Evolutionary conservation across 2,113 vertebrate genomes (phyloP).

Genomic region (Centrocercus urophasianus): DNA sequence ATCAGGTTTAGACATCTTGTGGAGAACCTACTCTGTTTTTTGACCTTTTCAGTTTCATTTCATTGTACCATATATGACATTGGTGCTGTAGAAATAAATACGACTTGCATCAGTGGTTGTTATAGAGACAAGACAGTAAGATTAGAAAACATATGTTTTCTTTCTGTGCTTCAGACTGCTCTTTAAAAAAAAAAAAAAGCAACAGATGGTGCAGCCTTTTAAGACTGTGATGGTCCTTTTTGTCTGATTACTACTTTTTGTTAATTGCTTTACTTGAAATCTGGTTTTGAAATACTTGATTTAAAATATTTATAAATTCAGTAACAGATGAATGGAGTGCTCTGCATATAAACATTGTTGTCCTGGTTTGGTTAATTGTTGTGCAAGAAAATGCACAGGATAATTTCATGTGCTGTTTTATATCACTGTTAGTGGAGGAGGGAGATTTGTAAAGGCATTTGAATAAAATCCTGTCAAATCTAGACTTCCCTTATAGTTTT

Average conservation of each 20-base stretch:
- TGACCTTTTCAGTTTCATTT: slow-evolving; percentile 77
- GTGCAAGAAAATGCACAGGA: not conserved
- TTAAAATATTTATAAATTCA: not conserved
- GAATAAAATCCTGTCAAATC: not conserved
- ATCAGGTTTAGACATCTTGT: slow-evolving; percentile 66
- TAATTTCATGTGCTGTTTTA: not conserved
- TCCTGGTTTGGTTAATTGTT: not conserved
- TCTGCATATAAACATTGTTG: not conserved
- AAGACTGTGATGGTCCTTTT: not conserved
- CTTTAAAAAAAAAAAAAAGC: slow-evolving; percentile 24
- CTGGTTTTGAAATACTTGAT: not conserved
- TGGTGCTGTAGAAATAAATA: slow-evolving; percentile 67
- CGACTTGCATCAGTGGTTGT: slow-evolving; percentile 73
- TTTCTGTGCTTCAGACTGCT: slow-evolving; percentile 22
- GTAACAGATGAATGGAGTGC: not conserved
- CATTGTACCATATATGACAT: slow-evolving; percentile 69
- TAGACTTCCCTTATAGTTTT: not conserved
- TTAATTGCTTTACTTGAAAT: not conserved
- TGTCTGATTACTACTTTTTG: not conserved
- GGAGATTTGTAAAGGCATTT: not conserved
- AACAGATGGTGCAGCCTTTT: slow-evolving; percentile 32
- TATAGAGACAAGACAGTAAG: slow-evolving; percentile 71
- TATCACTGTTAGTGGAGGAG: not conserved
- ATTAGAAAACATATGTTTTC: slow-evolving; percentile 48
- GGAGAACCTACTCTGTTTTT: slow-evolving; percentile 67